A percentile compares a stretch with the other conserved stretches of the same genome.
Conservation (phyloP, 2,888 invertebrate species). For the Ichneumoninae sp. region DNA sequence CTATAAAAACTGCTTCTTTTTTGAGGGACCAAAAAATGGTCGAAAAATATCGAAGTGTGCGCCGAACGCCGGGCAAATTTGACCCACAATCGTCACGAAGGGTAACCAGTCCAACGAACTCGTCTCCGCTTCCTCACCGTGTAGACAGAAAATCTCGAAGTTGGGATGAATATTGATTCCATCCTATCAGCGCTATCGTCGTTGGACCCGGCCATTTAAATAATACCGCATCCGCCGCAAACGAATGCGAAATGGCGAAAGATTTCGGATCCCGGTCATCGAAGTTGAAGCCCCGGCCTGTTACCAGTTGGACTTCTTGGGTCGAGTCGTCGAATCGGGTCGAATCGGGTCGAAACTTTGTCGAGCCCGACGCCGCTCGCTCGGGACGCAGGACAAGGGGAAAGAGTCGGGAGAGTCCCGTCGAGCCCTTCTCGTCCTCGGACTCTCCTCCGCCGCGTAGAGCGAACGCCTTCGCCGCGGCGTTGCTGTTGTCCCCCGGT, state of each 20-base stretch:
- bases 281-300: neutral
- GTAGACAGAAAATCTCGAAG: neutral
- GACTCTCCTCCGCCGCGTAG: constrained; percentile 2
- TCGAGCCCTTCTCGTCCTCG: constrained; percentile 43
- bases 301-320: neutral
- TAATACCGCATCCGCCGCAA: neutral
- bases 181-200: too few species aligned
- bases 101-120: neutral
- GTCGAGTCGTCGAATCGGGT: neutral
- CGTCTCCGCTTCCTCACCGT: too few species aligned
- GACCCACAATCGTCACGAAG: too few species aligned
- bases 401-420: constrained; percentile 24
- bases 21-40: too few species aligned
- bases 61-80: too few species aligned
- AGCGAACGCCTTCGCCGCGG: constrained; percentile 10
- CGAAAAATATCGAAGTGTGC: too few species aligned
- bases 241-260: neutral
- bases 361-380: neutral
- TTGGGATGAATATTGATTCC: neutral
- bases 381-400: neutral
- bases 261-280: neutral
- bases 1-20: too few species aligned
- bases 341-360: constrained; percentile 21
- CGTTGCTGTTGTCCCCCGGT: constrained; percentile 37
- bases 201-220: neutral